Evolutionary conservation across 1,140 invertebrate genomes (phyloP), one percentile per base, ranked within the genome.

Genomic region (Liolophura sinensis): DNA sequence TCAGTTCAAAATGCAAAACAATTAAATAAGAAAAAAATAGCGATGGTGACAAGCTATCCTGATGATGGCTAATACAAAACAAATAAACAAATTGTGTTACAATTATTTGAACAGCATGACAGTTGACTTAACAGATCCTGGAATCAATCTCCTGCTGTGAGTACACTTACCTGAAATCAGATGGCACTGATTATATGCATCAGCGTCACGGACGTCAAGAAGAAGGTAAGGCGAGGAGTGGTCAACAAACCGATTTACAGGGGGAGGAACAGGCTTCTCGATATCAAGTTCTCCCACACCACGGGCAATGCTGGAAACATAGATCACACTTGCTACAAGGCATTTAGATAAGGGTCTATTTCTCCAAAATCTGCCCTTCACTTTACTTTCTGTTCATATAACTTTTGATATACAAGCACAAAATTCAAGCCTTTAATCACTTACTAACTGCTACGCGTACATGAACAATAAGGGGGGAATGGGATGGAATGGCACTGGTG

Each of bases 141-240:
- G 31, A 40, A 9, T 5, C 31, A 40, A 40, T 40, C 31, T 40
- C 4, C 1, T n/a, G 6, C 15, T 9, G 6, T 49, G 49, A 40
- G 22, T 52, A 55, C 31, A 20, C 52, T 56, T 65, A 85, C 85
- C 84, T 70, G 85, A 80, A 47, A 86, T 83, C 25, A 88, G 82
- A 68, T 87, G 86, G 72, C 82, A 82, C 25, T 78, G 55, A 20
- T 82, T 63, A 73, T 79, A 88, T 12, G 80, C 76, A 64, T 86
- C 84, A 22, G 60, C 52, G 59, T 86, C 81, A 63, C 87, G 68
- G n/a, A 88, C 76, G 75, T 88, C 87, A 61, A 88, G 72, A 40
- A 88, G 69, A n/a, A 88, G 71, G 67, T 87, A 88, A 3, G 87
- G 87, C 62, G 73, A 74, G 12, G 66, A 56, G 31, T 69, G 68